A percentile compares a stretch with the other conserved stretches of the same genome.
Conservation (phyloP, 2,888 invertebrate genomes). For the Nipponacmea schrenckii region DNA sequence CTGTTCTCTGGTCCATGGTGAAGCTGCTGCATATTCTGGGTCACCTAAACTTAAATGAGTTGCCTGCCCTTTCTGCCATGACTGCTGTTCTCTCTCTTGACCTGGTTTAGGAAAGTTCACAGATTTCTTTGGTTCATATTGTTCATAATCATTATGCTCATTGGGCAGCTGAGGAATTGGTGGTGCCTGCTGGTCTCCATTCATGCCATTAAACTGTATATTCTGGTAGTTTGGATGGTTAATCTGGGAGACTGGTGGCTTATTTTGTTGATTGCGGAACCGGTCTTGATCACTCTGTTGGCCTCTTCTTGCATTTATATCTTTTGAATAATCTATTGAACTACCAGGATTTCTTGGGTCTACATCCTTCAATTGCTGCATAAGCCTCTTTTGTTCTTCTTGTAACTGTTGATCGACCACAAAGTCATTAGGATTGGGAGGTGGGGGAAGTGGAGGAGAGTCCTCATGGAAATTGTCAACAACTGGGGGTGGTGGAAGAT, state of each 20-base stretch:
- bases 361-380: slow-evolving; percentile 33
- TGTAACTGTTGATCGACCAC: slow-evolving; percentile 73
- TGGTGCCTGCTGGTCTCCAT: slow-evolving; percentile 21
- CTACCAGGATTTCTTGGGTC: slow-evolving; percentile 15
- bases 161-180: slow-evolving; percentile 29
- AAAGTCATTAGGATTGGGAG: slow-evolving; percentile 69
- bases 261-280: slow-evolving; percentile 2
- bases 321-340: slow-evolving; percentile 8
- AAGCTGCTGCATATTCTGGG: slow-evolving; percentile 37
- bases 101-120: background rate
- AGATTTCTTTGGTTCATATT: slow-evolving; percentile 31
- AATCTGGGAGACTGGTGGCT: slow-evolving; percentile 5
- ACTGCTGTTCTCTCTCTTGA: slow-evolving; percentile 29
- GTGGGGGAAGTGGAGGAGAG: slow-evolving; percentile 58
- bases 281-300: background rate
- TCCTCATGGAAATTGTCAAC: slow-evolving; percentile 56
- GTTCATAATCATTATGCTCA: slow-evolving; percentile 46
- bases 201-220: slow-evolving; percentile 31
- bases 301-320: background rate
- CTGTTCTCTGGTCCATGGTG: slow-evolving; percentile 93
- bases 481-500: slow-evolving; percentile 65
- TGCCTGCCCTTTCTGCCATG: slow-evolving; percentile 34
- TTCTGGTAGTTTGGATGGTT: slow-evolving; percentile 39
- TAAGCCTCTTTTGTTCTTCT: slow-evolving; percentile 45
- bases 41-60: slow-evolving; percentile 25